Evolutionary conservation across 2,888 invertebrate genomes (phyloP), one percentile per base, ranked within the genome.

Genomic region (Anthophora plumipes): DNA sequence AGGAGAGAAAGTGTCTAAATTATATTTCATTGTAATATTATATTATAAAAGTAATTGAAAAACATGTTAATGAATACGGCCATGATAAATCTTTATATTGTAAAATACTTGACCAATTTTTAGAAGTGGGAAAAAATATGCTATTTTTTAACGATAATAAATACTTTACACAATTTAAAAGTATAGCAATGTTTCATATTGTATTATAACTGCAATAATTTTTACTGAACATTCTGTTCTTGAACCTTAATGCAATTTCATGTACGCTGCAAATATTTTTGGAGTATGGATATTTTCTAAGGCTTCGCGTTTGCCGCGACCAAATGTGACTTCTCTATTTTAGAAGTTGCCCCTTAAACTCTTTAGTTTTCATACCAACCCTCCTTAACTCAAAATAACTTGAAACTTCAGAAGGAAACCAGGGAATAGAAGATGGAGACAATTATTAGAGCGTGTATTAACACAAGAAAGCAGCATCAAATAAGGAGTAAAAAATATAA

Each of bases 311-410:
- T 68, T 61, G 68, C 54, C 54, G 57, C 61, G 25, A 55, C 74
- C 74, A 68, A 61, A 75, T 75, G 74, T 54, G 74, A 68, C 68
- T 68, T 61, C 74, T 60, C 60, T 68, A 68, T 75, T 75, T 68
- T 39, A 75, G 74, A 46, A 46, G 52, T 43, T 46, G 43, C 74
- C 74, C 52, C 68, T 61, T 68, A 63, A 66, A 75, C 68, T 61
- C 60, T 57, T 75, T 54, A 46, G 68, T 46, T 68, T 75, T 61
- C 60, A 46, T 46, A 31, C 43, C 37, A 31, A 48, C 68, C 68
- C 54, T 54, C 43, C 52, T 68, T 46, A 52, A 46, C 74, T 54
- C 12, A n/a, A 68, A 68, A 61, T 75, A 75, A 67, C 60, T 68
- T 9, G 52, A 68, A 61, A 68, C 68, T 39, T 63, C 46, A 46